A percentile compares a stretch with the other conserved stretches of the same genome.
These are phyloP conservation scores for Psammodynastes pulverulentus DNA, from an alignment of 2,113 vertebrate species.

Conservation along the genomic window DNA sequence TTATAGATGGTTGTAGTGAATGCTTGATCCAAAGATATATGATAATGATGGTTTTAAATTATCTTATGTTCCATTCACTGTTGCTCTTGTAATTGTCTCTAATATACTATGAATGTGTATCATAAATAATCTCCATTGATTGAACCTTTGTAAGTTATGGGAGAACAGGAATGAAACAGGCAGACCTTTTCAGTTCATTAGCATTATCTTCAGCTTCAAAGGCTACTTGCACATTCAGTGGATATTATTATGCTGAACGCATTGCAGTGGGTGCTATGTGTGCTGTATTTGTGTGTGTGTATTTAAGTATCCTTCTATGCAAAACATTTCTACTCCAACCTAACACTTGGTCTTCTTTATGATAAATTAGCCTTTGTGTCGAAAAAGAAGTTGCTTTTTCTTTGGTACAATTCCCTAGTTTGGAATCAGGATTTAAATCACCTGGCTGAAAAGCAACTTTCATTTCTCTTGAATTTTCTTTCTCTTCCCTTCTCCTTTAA, in stretches of 20 bases:
- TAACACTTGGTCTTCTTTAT: not conserved
- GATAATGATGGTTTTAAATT: not conserved
- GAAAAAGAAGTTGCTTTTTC: not conserved
- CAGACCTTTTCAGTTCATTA: slow-evolving; percentile 3
- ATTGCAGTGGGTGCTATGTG: not conserved
- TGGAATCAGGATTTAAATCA: not conserved
- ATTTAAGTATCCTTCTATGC: not conserved
- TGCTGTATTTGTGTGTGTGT: too few relatives aligned
- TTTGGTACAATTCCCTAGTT: not conserved
- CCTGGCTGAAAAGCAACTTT: not conserved
- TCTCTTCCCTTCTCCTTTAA: not conserved
- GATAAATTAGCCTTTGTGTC: not conserved
- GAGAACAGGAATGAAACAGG: slow-evolving; percentile 3
- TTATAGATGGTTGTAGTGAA: not conserved
- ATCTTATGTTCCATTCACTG: not conserved
- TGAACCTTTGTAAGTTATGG: slow-evolving; percentile 10
- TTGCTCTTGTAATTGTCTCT: not conserved
- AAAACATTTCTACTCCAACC: not conserved
- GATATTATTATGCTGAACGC: not conserved
- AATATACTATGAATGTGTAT: not conserved
- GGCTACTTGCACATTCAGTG: not conserved
- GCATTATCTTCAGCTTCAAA: not conserved
- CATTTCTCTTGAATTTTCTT: not conserved
- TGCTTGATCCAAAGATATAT: not conserved
- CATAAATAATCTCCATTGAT: slow-evolving; percentile 1